These are phyloP conservation scores for Rapana venosa DNA, from an alignment of 2,888 invertebrate species.

Conservation along the genomic window DNA sequence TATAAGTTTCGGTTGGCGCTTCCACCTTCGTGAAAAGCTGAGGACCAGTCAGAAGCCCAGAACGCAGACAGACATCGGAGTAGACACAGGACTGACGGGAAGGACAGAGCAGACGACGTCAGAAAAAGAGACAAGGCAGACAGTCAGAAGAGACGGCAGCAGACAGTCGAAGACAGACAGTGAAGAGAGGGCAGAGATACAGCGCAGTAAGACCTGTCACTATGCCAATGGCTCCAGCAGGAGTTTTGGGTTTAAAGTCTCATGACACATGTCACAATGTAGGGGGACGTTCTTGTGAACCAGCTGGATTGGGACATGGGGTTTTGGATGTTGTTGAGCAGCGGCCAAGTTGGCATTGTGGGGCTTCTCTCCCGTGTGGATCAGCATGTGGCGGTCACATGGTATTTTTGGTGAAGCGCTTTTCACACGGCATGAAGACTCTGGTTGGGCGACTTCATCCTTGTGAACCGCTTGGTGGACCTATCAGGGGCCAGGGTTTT, in stretches of 20 bases:
- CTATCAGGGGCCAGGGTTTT: slow-evolving; percentile 74
- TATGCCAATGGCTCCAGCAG: slow-evolving; percentile 71
- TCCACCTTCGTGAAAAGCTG: too few species aligned
- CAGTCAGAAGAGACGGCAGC: too few species aligned
- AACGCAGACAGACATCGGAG: too few species aligned
- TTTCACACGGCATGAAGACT: slow-evolving; percentile 75
- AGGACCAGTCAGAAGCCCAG: too few species aligned
- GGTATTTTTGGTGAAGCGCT: slow-evolving; percentile 76
- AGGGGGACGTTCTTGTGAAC: slow-evolving; percentile 73
- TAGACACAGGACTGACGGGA: too few species aligned
- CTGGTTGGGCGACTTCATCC: slow-evolving; percentile 75
- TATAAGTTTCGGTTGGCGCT: too few species aligned
- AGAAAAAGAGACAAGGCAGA: too few species aligned
- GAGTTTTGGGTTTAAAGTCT: slow-evolving; percentile 74
- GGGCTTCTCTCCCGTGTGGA: slow-evolving; percentile 74
- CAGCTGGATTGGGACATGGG: slow-evolving; percentile 74
- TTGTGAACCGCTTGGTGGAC: slow-evolving; percentile 74
- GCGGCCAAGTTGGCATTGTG: slow-evolving; percentile 74
- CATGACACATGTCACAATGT: slow-evolving; percentile 76
- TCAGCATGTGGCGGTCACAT: slow-evolving; percentile 74
- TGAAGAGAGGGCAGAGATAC: too few species aligned
- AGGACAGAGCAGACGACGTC: too few species aligned
- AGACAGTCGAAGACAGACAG: too few species aligned
- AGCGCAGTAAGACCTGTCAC: too few species aligned
- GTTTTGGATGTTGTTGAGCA: slow-evolving; percentile 75